These are phyloP conservation scores for Trichogramma pretiosum DNA, from an alignment of 1,140 invertebrate genomes.

Conservation along the genomic window DNA sequence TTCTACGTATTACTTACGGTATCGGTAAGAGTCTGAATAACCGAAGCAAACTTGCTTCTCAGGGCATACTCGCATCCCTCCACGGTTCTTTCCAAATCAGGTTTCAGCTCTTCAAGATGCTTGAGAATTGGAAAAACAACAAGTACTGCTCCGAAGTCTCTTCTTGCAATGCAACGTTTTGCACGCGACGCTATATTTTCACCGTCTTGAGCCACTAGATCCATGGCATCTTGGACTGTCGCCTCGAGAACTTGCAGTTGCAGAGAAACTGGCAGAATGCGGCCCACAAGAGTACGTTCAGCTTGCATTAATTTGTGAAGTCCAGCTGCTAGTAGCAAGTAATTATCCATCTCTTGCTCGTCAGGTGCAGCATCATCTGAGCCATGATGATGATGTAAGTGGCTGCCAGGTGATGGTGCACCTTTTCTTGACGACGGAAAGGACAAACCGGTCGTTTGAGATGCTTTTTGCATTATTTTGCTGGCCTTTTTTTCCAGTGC, in stretches of 20 bases:
- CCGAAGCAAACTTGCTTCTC: constrained; percentile 61
- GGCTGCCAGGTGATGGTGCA: constrained; percentile 16
- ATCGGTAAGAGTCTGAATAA: constrained; percentile 64
- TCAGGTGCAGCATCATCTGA: constrained; percentile 47
- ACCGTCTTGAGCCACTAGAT: constrained; percentile 75
- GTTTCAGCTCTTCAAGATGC: constrained; percentile 69
- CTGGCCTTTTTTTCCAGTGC: constrained; percentile 80
- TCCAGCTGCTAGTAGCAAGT: constrained; percentile 74
- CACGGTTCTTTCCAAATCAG: constrained; percentile 73
- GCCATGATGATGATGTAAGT: constrained; percentile 19
- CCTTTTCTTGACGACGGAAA: constrained; percentile 39
- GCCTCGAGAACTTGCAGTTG: constrained; percentile 77
- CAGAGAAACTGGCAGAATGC: constrained; percentile 72
- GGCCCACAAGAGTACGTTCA: constrained; percentile 72
- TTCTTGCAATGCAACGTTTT: constrained; percentile 67
- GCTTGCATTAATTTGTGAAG: constrained; percentile 82
- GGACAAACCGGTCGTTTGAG: constrained; percentile 54
- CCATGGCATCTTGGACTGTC: constrained; percentile 75
- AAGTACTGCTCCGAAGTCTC: constrained; percentile 76
- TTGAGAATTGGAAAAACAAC: constrained; percentile 81
- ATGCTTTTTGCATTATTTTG: constrained; percentile 75
- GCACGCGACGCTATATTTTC: constrained; percentile 71
- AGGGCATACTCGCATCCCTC: constrained; percentile 64
- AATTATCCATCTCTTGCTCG: constrained; percentile 81
- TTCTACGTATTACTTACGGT: constrained; percentile 49